Evolutionary conservation across 2,113 vertebrate genomes (phyloP).

Genomic region (Bettongia penicillata): DNA sequence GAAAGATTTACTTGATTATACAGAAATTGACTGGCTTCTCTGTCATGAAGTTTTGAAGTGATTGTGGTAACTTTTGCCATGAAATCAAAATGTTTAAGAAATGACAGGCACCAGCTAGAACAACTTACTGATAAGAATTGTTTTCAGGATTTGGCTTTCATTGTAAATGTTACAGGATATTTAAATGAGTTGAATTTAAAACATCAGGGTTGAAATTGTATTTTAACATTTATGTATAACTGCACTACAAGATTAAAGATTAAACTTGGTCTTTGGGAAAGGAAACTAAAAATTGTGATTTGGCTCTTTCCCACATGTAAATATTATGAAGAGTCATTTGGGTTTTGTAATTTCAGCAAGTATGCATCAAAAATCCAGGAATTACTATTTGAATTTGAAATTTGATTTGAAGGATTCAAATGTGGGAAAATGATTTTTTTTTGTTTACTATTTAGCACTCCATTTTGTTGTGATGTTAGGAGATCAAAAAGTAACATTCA

Average conservation of each 20-base stretch:
- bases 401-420: not conserved
- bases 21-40: too few relatives aligned
- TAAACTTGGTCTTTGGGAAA: not conserved
- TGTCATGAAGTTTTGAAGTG: too few relatives aligned
- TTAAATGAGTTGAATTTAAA: not conserved
- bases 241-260: not conserved
- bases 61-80: too few relatives aligned
- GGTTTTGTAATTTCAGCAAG: not conserved
- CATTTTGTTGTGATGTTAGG: not conserved
- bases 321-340: not conserved
- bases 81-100: too few relatives aligned
- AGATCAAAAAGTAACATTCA: not conserved
- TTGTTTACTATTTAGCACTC: too few relatives aligned
- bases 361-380: not conserved
- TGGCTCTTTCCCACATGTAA: not conserved
- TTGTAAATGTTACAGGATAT: not conserved
- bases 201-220: not conserved
- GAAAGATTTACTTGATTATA: too few relatives aligned
- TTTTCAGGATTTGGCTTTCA: not conserved
- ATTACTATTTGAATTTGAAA: not conserved
- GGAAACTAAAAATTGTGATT: not conserved
- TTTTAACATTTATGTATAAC: not conserved
- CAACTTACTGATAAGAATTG: not conserved
- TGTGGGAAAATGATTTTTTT: not conserved
- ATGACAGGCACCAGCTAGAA: not conserved